These are phyloP conservation scores for Emmelina monodactyla DNA, from an alignment of 2,888 invertebrate species.

Conservation along the genomic window DNA sequence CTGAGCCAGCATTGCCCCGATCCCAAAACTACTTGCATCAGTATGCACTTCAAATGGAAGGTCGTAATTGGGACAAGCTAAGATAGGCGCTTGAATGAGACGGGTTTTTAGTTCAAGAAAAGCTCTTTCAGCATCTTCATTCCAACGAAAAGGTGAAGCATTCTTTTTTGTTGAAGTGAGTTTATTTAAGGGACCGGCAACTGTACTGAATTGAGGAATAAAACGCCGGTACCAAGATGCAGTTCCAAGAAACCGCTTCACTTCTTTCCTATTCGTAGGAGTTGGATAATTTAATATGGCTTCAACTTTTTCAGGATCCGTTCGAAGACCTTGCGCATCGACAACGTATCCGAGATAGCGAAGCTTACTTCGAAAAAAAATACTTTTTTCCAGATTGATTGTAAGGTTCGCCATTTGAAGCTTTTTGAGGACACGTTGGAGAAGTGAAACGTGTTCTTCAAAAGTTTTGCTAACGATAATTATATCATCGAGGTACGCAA, in stretches of 20 bases:
- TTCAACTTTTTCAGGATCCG: conserved; percentile 19
- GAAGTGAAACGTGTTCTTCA: conserved; percentile 16
- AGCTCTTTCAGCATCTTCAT: conserved; percentile 13
- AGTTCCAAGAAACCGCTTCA: conserved; percentile 17
- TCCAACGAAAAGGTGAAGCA: conserved; percentile 15
- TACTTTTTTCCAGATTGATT: conserved; percentile 14
- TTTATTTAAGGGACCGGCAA: conserved; percentile 18
- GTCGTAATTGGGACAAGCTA: conserved; percentile 17
- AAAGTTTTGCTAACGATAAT: conserved; percentile 14
- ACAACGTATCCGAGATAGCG: conserved; percentile 20
- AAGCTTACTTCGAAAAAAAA: conserved; percentile 14
- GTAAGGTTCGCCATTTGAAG: conserved; percentile 15
- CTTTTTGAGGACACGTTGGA: conserved; percentile 14
- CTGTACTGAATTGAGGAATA: conserved; percentile 16
- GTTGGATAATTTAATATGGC: conserved; percentile 17
- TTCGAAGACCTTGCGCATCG: conserved; percentile 17
- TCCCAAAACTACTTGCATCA: conserved; percentile 16
- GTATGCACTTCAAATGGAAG: conserved; percentile 17
- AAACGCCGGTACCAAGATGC: conserved; percentile 19
- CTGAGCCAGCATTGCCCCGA: conserved; percentile 16
- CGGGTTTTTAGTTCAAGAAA: conserved; percentile 11
- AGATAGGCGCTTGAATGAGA: conserved; percentile 9
- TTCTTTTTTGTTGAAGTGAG: conserved; percentile 16
- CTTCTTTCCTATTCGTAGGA: conserved; percentile 15
- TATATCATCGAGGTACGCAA: conserved; percentile 18